phyloP scores from a whole-genome alignment of 2,888 invertebrate species.

The Pyrrhosoma nymphula region DNA sequence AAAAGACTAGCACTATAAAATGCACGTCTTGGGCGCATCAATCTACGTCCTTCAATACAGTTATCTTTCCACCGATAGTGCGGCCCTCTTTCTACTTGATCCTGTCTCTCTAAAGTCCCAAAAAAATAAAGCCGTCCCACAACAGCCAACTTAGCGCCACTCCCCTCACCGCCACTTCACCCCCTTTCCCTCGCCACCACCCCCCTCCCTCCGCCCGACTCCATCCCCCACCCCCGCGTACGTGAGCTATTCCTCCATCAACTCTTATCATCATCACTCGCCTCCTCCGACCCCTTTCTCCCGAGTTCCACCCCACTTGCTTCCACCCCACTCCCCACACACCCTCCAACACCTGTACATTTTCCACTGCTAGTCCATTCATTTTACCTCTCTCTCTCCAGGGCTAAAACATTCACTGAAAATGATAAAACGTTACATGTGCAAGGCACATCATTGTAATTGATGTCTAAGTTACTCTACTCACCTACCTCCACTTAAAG shows the following conservation, averaged over 20 bases:
- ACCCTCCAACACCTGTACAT: not conserved
- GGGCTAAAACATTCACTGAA: not conserved
- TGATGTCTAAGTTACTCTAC: too few relatives aligned
- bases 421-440: not conserved
- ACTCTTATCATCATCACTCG: not conserved
- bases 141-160: not conserved
- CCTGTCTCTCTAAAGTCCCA: not conserved
- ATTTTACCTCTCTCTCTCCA: not conserved
- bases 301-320: too few relatives aligned
- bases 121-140: not conserved
- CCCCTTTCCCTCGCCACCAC: not conserved
- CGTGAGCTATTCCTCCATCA: not conserved
- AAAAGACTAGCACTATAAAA: not conserved
- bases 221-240: not conserved
- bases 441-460: too few relatives aligned
- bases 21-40: not conserved
- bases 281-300: not conserved
- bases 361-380: not conserved
- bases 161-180: not conserved
- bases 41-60: not conserved
- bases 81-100: not conserved
- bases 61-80: not conserved
- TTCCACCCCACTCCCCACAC: not conserved
- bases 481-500: too few relatives aligned
- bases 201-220: not conserved